Base-by-base conservation (phyloP, 2,888 invertebrate species). In the Eutolmus rufibarbis region DNA sequence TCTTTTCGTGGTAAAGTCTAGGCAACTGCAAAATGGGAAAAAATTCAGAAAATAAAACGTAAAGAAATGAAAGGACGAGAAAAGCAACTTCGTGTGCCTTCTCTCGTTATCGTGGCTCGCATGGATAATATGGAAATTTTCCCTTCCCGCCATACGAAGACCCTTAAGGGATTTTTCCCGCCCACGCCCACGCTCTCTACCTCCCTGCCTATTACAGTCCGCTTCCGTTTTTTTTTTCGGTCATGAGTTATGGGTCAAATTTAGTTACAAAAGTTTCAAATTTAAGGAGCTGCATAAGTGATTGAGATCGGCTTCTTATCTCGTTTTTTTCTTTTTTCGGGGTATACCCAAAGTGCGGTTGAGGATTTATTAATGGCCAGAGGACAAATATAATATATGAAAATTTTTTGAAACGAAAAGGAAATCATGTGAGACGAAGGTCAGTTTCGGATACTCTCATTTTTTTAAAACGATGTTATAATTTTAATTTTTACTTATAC, bases 51-150 rank as follows among this genome's bases (percentile, higher is more conserved):
- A 79, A 23, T 1, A 51, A 56, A 19, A 46, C 16, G 16, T 16
- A 43, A 43, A 5, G 31, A 28, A 31, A 31, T 28, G 76, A 37
- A 34, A 16, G 34, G 34, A 37, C 37, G 37, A 37, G 19, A 34
- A 46, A 14, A 28, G 66, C 66, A 66, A 66, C 28, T 51, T 19
- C 31, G 28, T 79, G 51, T 46, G 28, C 16, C 28, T 79, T 51
- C n/a, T 16, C 51, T 51, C 51, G 79, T 51, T 79, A 79, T 79
- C 51, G n/a, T 79, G 79, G 16, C 79, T 46, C 28, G 79, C 51
- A 79, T 46, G 40, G 79, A 79, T 79, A 28, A 79, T 79, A 79
- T 79, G 79, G 79, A 79, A 79, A 79, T 79, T 79, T 79, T 46
- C 31, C 51, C 28, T 66, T 43, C 0, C 43, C 43, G 2, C 43